Conservation (phyloP, 1,140 invertebrate genomes). For the Rhizoglyphus robini region DNA sequence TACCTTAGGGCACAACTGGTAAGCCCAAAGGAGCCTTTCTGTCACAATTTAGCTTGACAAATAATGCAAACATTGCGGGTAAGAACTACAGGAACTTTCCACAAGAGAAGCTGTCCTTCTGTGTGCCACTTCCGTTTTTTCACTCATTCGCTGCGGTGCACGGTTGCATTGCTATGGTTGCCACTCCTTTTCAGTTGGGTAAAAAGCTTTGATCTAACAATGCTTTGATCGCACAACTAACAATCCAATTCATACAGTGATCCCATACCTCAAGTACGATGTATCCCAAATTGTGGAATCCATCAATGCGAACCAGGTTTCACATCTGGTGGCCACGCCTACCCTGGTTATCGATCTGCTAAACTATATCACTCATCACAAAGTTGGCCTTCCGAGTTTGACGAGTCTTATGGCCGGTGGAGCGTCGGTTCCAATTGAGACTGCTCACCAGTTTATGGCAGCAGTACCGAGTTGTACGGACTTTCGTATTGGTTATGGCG, state of each 20-base stretch:
- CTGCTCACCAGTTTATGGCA: background rate
- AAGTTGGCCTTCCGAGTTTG: constrained; percentile 6
- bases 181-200: background rate
- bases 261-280: constrained; percentile 20
- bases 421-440: constrained; percentile 16
- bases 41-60: constrained; percentile 66
- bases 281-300: constrained; percentile 13
- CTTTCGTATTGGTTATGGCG: constrained; percentile 23
- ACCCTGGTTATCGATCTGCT: constrained; percentile 21
- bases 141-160: constrained; percentile 73
- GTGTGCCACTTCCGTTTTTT: constrained; percentile 74
- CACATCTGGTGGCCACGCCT: constrained; percentile 19
- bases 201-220: background rate
- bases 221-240: background rate
- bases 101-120: constrained; percentile 38
- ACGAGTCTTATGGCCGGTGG: constrained; percentile 14
- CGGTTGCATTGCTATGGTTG: constrained; percentile 40
- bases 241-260: background rate
- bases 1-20: constrained; percentile 73
- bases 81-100: constrained; percentile 38
- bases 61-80: constrained; percentile 60
- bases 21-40: constrained; percentile 71
- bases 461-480: constrained; percentile 10
- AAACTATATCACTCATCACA: constrained; percentile 17
- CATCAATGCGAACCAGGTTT: constrained; percentile 15